Evolutionary conservation across 23 tunicate genomes (phyloP).

Genomic region (Corella eumyota): DNA sequence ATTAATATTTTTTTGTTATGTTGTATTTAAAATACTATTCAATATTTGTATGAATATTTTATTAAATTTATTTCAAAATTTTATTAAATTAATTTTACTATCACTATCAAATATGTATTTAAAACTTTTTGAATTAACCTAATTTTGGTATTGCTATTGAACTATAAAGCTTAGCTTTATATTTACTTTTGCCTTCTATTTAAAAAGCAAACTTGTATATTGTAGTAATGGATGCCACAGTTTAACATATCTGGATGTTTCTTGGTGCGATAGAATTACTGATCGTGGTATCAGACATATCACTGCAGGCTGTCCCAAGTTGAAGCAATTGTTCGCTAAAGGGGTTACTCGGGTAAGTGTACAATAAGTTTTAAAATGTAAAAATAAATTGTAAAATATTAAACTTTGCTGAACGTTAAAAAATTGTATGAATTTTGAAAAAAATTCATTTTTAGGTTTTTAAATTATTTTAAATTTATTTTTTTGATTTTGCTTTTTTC

Average conservation of each 20-base stretch:
- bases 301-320: constrained; percentile 75
- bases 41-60: no score
- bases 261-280: constrained; percentile 76
- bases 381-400: not conserved
- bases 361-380: no score
- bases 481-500: not conserved
- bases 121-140: no score
- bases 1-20: no score
- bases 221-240: constrained; percentile 60
- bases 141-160: no score
- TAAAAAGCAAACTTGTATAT: no score
- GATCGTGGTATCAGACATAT: constrained; percentile 66
- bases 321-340: constrained; percentile 34
- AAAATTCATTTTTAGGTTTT: not conserved
- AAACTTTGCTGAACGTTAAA: not conserved
- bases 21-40: no score
- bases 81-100: no score
- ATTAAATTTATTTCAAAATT: no score
- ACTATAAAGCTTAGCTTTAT: no score
- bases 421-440: not conserved
- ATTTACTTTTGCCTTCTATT: no score
- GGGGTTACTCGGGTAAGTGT: constrained; percentile 57
- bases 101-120: no score
- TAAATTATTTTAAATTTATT: not conserved
- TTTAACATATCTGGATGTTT: constrained; percentile 57